Conservation (phyloP, 2,797 vertebrate species). For the Allobates femoralis region DNA sequence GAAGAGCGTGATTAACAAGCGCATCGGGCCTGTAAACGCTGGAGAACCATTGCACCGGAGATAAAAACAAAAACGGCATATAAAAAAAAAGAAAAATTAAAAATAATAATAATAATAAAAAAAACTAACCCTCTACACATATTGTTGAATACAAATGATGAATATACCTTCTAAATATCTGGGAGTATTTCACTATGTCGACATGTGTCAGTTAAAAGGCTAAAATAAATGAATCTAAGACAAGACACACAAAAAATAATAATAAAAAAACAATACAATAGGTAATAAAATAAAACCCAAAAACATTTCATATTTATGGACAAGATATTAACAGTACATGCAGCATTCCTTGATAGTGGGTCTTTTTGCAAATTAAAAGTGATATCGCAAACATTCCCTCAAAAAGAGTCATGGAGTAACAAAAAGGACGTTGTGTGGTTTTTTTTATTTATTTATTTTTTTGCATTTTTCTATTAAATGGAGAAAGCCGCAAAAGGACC, state of each 20-base stretch:
- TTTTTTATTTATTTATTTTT: slow-evolving; percentile 65
- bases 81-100: neutral
- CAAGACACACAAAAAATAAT: slow-evolving; percentile 71
- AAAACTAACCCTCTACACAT: slow-evolving; percentile 58
- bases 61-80: slow-evolving; percentile 65
- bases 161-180: slow-evolving; percentile 67
- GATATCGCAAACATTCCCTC: slow-evolving; percentile 34
- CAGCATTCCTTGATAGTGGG: slow-evolving; percentile 88
- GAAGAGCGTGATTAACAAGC: neutral
- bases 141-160: slow-evolving; percentile 70
- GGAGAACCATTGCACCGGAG: slow-evolving; percentile 64
- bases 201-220: slow-evolving; percentile 59
- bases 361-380: slow-evolving; percentile 86
- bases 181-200: slow-evolving; percentile 69
- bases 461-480: slow-evolving; percentile 67
- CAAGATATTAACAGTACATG: slow-evolving; percentile 80
- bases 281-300: slow-evolving; percentile 71
- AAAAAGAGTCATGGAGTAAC: slow-evolving; percentile 72
- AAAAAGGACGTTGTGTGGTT: slow-evolving; percentile 74
- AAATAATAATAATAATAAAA: neutral
- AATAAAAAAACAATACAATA: slow-evolving; percentile 65
- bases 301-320: slow-evolving; percentile 79
- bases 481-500: slow-evolving; percentile 99
- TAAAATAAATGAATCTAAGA: slow-evolving; percentile 62
- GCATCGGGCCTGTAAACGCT: neutral